phyloP scores from a whole-genome alignment of 2,888 invertebrate genomes.

The Tipula helvola region DNA sequence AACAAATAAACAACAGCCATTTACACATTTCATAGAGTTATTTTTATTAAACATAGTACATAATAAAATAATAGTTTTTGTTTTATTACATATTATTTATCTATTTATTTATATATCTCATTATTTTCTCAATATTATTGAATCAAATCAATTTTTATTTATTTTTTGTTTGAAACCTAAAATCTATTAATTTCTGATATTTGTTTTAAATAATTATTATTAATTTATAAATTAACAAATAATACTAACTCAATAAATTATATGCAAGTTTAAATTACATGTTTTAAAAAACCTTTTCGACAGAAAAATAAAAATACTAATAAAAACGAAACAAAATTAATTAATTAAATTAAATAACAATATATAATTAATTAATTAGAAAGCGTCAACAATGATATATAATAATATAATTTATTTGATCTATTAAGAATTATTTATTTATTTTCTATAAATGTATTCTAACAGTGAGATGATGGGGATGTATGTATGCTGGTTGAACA shows the following conservation, averaged over 20 bases:
- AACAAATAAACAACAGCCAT: neutral
- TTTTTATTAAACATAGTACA: neutral
- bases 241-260: neutral
- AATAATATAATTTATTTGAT: neutral
- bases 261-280: neutral
- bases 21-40: neutral
- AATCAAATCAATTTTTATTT: neutral
- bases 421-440: neutral
- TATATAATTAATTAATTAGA: neutral
- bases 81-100: neutral
- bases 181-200: neutral
- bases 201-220: neutral
- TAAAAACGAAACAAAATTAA: neutral
- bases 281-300: neutral
- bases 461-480: neutral
- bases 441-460: neutral
- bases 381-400: neutral
- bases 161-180: neutral
- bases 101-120: neutral
- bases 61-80: neutral
- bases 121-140: neutral
- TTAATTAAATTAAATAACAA: neutral
- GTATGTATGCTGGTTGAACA: neutral
- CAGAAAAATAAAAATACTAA: neutral
- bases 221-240: neutral